Evolutionary conservation across 1,140 invertebrate genomes (phyloP), one percentile per base, ranked within the genome.

Genomic region (Penaeus japonicus): DNA sequence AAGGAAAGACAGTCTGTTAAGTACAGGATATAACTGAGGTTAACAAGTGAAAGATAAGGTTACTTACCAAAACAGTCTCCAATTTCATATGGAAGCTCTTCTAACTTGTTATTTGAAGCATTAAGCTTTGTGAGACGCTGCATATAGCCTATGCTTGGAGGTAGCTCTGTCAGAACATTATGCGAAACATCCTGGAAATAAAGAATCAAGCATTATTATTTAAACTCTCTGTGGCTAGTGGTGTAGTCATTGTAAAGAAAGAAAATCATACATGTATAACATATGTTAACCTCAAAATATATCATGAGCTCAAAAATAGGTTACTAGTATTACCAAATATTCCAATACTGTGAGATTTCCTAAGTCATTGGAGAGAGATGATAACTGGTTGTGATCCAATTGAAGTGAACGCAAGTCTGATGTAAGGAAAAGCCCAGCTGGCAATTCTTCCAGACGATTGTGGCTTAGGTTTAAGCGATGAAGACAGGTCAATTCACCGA

Each of bases 301-400:
- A 32, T 18, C 35, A 70, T 65, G 24, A 7, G 77, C 65, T 53
- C 27, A 27, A 85, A 12, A 17, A 47, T 3, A 24, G 70, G 85
- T 62, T 47, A 47, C 1, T 7, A 47, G 10, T 7, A 47, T 87
- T 79, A 90, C 90, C 90, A 90, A 83, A 77, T 90, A 89, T 47
- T 94, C 93, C 53, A 98, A 91, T 82, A 96, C 95, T 20, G 92
- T 93, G 88, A 97, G 92, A 65, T 94, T 94, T 90, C 94, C 96
- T 90, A 96, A 94, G 88, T 95, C 93, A 57, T 91, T 91, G 0
- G 95, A 95, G 84, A 98, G 92, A 81, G 91, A 92, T 55, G 92
- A 93, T 53, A 98, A 92, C 91, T 95, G 95, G 91, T 98, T 98
- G 90, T 95, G 94, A 89, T 96, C 96, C 35, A 97, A 91, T 93